Evolutionary conservation across 2,113 vertebrate genomes (phyloP).

Genomic region (Anas platyrhynchos): DNA sequence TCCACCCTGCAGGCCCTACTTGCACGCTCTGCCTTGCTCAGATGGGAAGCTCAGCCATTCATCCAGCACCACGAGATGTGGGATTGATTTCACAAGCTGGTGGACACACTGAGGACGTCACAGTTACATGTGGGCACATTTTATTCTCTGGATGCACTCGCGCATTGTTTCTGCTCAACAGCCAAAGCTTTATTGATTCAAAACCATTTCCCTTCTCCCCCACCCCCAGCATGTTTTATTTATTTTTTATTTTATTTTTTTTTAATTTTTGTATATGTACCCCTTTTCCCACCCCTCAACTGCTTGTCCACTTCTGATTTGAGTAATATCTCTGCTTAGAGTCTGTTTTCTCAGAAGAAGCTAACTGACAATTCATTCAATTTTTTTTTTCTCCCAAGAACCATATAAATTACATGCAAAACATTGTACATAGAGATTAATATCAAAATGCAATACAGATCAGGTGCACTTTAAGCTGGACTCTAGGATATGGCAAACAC

Average conservation of each 20-base stretch:
- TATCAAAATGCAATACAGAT: constrained; percentile 81
- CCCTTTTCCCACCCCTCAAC: neutral
- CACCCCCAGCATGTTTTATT: neutral
- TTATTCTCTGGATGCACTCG: constrained; percentile 76
- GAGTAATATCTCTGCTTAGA: constrained; percentile 34
- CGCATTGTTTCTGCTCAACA: constrained; percentile 70
- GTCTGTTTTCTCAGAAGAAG: constrained; percentile 50
- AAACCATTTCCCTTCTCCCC: constrained; percentile 27
- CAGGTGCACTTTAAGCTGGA: constrained; percentile 74
- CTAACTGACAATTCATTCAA: constrained; percentile 62
- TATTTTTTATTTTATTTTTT: neutral
- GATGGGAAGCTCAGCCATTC: accelerated
- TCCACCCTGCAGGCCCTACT: neutral
- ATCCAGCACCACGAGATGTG: neutral
- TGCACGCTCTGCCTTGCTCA: accelerated
- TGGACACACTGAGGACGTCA: constrained; percentile 46
- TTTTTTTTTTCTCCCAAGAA: constrained; percentile 57
- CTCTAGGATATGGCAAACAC: constrained; percentile 76
- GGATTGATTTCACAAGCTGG: neutral
- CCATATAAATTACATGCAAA: constrained; percentile 85
- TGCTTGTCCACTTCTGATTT: constrained; percentile 6
- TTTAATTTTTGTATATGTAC: neutral
- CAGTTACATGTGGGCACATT: constrained; percentile 64
- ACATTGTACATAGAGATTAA: constrained; percentile 82
- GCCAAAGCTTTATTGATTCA: constrained; percentile 77